Base-by-base conservation (phyloP, 2,113 vertebrate genomes). In the Pollachius pollachius region DNA sequence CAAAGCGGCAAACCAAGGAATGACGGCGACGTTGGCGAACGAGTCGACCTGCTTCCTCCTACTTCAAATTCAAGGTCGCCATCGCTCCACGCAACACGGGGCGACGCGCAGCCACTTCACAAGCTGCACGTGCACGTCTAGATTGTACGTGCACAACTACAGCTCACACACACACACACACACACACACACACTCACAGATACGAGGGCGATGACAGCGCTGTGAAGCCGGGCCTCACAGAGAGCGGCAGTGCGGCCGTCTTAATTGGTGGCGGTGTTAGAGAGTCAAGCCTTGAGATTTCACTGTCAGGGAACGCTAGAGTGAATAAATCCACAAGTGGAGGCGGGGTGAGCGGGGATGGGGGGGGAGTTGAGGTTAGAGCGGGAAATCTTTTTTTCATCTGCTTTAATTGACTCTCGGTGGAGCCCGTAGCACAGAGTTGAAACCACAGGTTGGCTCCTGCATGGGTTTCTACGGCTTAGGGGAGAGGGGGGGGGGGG, bases 371-470 rank as follows among this genome's bases (percentile, higher is more conserved):
- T 16, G 54, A 76, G 70, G 67, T 60, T 72, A 61, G 67, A 48
- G 27, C 16, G 71, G 73, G 79, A 74, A 72, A 78, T 81, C 73
- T 72, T 67, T 73, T 70, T 62, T 76, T 23, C 63, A 71, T 69
- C 72, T 60, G 62, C 81, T 84, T 80, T 79, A 87, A 87, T 87
- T 80, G 83, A 88, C 78, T 68, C 87, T 87, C 85, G 25, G 73
- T 4, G 77, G 84, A 83, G 66, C 71, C 65, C 71, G 57, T 1
- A 48, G 41, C 41, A 48, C 7, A 48, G 41, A 48, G 41, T 48
- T 48, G 41, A 70, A 79, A 79, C 78, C 74, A 84, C 83, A 74
- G 19, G 74, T 82, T 72, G 21, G 64, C 8, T 4, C 64, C n/a
- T 8, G 7, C 54, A 34, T 71, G 30, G 61, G 16, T 15, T 48